Evolutionary conservation across 1,140 invertebrate species (phyloP), one percentile per base, ranked within the genome.

Genomic region (Cyphomyrmex costatus): DNA sequence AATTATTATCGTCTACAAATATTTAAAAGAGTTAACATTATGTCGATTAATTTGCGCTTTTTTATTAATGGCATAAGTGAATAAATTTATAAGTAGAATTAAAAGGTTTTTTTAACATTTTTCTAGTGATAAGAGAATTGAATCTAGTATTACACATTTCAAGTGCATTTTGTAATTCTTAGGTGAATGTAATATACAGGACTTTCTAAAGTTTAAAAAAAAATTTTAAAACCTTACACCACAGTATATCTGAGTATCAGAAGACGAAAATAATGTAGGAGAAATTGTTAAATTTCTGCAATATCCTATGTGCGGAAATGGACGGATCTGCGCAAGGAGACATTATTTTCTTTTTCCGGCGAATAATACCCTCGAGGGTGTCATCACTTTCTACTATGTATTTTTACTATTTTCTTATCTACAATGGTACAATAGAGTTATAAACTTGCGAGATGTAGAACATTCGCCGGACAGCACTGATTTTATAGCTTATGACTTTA

Each of bases 401-500:
- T 46, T n/a, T n/a, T n/a, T n/a, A n/a, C 3, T 63, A 36, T 49
- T 24, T 68, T 10, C 77, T 68, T 80, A 80, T 70, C 63, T 80
- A 24, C 5, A 30, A 68, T 70, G 49, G 21, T 16, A 70, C 77
- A 53, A 80, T 80, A 30, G 30, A 53, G 46, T 56, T 80, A 70
- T 80, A 80, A 80, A 80, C 30, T 56, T 56, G 3, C 46, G 2
- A 42, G 63, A 36, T 56, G 76, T 65, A 53, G 21, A 68, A 66
- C 27, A 80, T 80, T 80, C 46, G 30, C 30, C 60, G 30, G 27
- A 14, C 27, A n/a, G 30, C 61, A 68, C 46, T 30, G 61, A 80
- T 80, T 80, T 70, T 80, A 80, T 19, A 46, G 46, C 63, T 80
- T 80, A 80, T 56, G 30, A 42, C 49, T 70, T 80, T 53, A 80